Percentiles rank a stretch among this genome's conserved stretches.
These are phyloP conservation scores for Micromesistius poutassou DNA, from an alignment of 2,797 vertebrate genomes.

Conservation along the genomic window DNA sequence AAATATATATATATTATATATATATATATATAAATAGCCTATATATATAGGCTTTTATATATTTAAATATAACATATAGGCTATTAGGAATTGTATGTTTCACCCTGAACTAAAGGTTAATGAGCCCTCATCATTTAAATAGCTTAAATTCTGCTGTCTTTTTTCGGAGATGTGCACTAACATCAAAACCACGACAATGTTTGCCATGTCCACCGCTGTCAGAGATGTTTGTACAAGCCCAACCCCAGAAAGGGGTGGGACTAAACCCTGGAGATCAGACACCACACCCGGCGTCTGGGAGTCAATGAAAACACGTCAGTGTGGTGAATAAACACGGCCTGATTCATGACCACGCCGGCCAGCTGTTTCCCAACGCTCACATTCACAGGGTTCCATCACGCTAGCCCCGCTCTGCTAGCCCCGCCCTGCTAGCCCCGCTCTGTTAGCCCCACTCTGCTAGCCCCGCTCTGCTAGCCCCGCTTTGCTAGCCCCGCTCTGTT, in stretches of 20 bases:
- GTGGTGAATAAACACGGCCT: background rate
- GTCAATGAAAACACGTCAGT: background rate
- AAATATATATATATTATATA: too few species aligned
- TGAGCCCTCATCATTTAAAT: background rate
- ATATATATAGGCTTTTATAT: too few species aligned
- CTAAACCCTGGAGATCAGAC: background rate
- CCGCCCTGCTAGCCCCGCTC: too few species aligned
- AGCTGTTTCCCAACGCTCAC: background rate
- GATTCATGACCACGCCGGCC: background rate
- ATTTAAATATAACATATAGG: too few species aligned
- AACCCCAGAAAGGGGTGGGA: background rate
- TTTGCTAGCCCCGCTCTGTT: too few species aligned
- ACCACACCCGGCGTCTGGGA: background rate
- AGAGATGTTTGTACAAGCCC: background rate
- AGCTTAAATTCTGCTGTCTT: background rate
- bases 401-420: background rate
- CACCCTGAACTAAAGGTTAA: too few species aligned
- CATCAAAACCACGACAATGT: background rate
- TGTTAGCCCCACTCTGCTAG: background rate
- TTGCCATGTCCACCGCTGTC: background rate
- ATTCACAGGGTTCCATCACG: background rate
- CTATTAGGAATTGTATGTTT: too few species aligned
- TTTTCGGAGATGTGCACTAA: too few species aligned
- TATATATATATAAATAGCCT: too few species aligned
- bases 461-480: too few species aligned